Base-by-base conservation (phyloP, 2,888 invertebrate genomes). In the Pycnomerus fuliginosus region DNA sequence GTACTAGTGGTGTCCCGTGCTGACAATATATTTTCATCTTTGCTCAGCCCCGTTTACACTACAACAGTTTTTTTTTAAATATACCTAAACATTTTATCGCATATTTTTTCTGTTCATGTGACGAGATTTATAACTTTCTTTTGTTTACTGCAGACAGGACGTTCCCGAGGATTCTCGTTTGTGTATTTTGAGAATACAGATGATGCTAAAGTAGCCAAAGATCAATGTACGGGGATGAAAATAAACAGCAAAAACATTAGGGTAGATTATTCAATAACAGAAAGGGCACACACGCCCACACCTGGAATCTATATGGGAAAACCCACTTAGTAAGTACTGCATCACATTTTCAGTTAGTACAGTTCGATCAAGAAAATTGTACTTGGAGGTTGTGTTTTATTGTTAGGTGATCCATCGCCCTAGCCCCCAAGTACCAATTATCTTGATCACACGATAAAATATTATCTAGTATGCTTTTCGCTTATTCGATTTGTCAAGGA, bases 271-370 rank as follows among this genome's bases (percentile, higher is more conserved):
- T 96, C 96, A 3, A 94, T 97, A 62, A 97, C 97, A 25, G 87
- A 93, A 73, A 80, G 96, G 44, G 92, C 97, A 5, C 97, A 97
- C 70, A 95, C 96, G 1, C 97, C 97, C 7, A 98, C 97, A 3
- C 97, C 97, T 3, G 97, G 97, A 41, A 88, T 96, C 58, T 97
- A 97, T 68, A 92, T 95, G 87, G 97, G 97, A 32, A 90, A 89
- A 72, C 90, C 93, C 1, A 91, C 93, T 14, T 78, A 80, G 83
- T 85, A 70, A 78, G 82, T 76, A 53, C 15, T n/a, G n/a, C n/a
- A n/a, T n/a, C n/a, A n/a, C n/a, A n/a, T n/a, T n/a, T n/a, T n/a
- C n/a, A n/a, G n/a, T n/a, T n/a, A n/a, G n/a, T n/a, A n/a, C n/a
- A n/a, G n/a, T n/a, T n/a, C n/a, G n/a, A n/a, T n/a, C n/a, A n/a